Conservation (phyloP, 2,113 vertebrate species). For the Peromyscus californicus region DNA sequence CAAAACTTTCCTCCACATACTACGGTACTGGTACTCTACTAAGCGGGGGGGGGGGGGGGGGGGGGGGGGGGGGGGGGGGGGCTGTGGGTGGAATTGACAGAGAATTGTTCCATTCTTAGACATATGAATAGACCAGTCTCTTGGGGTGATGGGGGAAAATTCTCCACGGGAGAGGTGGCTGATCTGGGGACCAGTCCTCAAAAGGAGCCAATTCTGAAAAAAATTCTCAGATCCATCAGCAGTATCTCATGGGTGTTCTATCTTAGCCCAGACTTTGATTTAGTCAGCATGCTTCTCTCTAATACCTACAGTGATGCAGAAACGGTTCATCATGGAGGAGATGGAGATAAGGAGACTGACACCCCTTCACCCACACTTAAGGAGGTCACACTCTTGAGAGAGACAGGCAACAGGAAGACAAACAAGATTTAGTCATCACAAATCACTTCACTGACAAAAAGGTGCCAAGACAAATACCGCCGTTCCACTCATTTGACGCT, state of each 20-base stretch:
- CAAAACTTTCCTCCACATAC: background rate
- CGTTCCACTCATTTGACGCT: background rate
- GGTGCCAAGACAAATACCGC: background rate
- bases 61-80: background rate
- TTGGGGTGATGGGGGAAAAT: background rate
- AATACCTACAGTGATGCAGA: background rate
- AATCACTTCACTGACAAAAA: background rate
- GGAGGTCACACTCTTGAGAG: background rate
- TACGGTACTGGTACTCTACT: background rate
- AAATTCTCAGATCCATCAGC: background rate
- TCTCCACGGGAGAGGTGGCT: background rate
- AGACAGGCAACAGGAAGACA: background rate
- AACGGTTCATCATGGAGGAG: background rate
- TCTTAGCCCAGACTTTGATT: background rate
- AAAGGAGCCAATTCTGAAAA: background rate
- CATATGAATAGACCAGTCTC: background rate
- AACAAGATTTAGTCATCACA: background rate
- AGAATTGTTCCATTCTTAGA: background rate
- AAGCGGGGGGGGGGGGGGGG: background rate
- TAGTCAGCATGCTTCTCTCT: background rate
- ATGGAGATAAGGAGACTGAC: background rate
- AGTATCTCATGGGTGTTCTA: background rate
- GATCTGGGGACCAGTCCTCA: background rate
- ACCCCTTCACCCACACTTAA: background rate
- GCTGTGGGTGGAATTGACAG: background rate